phyloP scores from a whole-genome alignment of 2,888 invertebrate genomes.

The Gasteruption jaculator region DNA sequence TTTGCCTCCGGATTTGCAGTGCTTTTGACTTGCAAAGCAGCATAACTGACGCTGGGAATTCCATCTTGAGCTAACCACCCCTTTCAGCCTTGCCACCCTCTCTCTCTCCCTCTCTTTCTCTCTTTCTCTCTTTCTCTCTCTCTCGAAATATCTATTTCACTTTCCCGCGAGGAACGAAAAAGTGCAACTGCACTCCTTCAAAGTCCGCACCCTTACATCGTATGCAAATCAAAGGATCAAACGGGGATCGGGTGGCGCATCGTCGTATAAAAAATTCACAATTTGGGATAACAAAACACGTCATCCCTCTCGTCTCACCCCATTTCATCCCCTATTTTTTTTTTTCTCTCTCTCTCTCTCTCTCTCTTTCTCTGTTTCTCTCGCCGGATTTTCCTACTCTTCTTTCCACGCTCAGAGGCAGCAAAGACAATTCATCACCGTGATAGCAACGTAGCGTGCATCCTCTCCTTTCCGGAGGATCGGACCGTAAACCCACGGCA shows the following conservation, averaged over 20 bases:
- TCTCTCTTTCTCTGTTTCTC: conserved; percentile 10
- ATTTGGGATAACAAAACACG: no score
- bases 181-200: no score
- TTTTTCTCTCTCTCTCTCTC: background rate
- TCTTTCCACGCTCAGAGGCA: conserved; percentile 29
- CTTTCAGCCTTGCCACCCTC: conserved; percentile 6
- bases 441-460: conserved; percentile 27
- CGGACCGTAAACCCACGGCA: conserved; percentile 31
- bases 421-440: conserved; percentile 39
- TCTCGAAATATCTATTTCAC: background rate
- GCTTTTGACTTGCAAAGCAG: no score
- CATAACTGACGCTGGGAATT: no score
- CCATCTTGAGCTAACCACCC: background rate
- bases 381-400: conserved; percentile 10
- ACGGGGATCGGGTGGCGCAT: no score
- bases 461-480: conserved; percentile 13
- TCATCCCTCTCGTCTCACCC: background rate
- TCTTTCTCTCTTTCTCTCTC: conserved; percentile 10
- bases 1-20: no score
- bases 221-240: no score
- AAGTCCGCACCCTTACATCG: no score
- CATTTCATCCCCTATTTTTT: conserved; percentile 8
- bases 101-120: background rate
- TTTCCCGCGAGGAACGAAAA: no score
- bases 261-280: no score